These are phyloP conservation scores for Caenorhabditis japonica DNA, from an alignment of 2,888 invertebrate genomes.

Conservation along the genomic window DNA sequence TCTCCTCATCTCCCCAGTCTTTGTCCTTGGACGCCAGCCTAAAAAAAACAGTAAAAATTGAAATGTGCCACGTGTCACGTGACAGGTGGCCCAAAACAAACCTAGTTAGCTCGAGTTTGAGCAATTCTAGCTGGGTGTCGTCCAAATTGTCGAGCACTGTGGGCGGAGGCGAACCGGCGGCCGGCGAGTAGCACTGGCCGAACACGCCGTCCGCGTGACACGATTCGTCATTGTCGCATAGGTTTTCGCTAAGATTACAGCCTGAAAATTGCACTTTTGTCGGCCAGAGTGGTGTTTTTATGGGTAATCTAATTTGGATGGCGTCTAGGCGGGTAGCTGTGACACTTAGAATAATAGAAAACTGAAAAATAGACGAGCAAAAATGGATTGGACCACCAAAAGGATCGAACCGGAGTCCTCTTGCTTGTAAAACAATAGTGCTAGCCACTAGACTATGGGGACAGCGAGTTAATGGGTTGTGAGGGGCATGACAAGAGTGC, in stretches of 20 bases:
- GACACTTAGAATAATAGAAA: too few species aligned
- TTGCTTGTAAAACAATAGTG: too few species aligned
- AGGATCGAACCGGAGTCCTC: too few species aligned
- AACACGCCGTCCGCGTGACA: slow-evolving; percentile 75
- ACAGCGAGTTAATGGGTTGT: too few species aligned
- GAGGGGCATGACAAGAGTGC: too few species aligned
- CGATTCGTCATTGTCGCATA: slow-evolving; percentile 69
- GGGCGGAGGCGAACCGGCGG: slow-evolving; percentile 64
- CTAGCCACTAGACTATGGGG: too few species aligned
- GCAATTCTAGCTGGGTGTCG: slow-evolving; percentile 67
- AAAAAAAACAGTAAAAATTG: neutral
- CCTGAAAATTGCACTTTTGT: slow-evolving; percentile 63
- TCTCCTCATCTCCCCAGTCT: slow-evolving; percentile 71
- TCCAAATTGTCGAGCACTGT: slow-evolving; percentile 68
- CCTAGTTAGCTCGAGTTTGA: slow-evolving; percentile 68
- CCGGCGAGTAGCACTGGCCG: slow-evolving; percentile 72
- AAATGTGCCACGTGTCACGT: neutral
- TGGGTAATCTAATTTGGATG: too few species aligned
- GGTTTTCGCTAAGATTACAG: slow-evolving; percentile 69
- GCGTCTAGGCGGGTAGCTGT: too few species aligned
- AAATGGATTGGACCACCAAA: too few species aligned
- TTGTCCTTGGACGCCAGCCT: slow-evolving; percentile 62
- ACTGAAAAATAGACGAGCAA: too few species aligned
- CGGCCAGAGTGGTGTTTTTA: too few species aligned
- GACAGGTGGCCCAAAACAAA: too few species aligned